A percentile compares a stretch with the other conserved stretches of the same genome.
phyloP scores from a whole-genome alignment of 2,113 vertebrate species.

The Oryzias javanicus region DNA sequence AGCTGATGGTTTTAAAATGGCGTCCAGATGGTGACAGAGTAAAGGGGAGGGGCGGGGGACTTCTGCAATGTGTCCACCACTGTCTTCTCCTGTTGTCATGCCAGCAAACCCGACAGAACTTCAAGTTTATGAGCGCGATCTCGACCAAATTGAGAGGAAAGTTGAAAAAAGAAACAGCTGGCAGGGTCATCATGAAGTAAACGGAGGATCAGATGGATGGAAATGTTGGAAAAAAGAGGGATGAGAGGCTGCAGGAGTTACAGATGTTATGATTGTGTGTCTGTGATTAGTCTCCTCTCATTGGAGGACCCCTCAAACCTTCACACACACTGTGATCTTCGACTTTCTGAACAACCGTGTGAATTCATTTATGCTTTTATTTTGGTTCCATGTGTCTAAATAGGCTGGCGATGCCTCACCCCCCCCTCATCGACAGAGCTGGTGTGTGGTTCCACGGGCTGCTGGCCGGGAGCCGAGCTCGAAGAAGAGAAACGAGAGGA shows the following conservation, averaged over 20 bases:
- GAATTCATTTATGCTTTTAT: background rate
- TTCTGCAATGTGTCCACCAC: conserved; percentile 61
- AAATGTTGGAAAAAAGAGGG: conserved; percentile 7
- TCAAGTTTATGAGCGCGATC: too few relatives aligned
- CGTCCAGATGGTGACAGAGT: conserved; percentile 76
- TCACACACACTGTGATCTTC: conserved; percentile 15
- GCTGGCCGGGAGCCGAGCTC: conserved; percentile 62
- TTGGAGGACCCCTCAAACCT: conserved; percentile 48
- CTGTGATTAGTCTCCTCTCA: conserved; percentile 62
- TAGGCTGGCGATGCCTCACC: conserved; percentile 11
- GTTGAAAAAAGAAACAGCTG: background rate
- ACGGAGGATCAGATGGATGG: background rate
- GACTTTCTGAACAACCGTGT: too few relatives aligned
- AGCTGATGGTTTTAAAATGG: conserved; percentile 80
- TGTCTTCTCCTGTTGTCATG: conserved; percentile 44
- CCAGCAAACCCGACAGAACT: conserved; percentile 8
- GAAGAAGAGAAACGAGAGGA: conserved; percentile 20
- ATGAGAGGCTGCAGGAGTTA: conserved; percentile 37
- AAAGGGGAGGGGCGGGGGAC: conserved; percentile 64
- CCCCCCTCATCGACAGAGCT: conserved; percentile 41
- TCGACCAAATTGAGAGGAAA: background rate
- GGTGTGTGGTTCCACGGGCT: conserved; percentile 76
- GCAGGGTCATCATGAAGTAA: background rate
- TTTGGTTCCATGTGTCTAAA: background rate
- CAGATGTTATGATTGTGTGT: conserved; percentile 72